A percentile compares a stretch with the other conserved stretches of the same genome.
phyloP scores from a whole-genome alignment of 2,797 vertebrate species.

The Vultur gryphus region DNA sequence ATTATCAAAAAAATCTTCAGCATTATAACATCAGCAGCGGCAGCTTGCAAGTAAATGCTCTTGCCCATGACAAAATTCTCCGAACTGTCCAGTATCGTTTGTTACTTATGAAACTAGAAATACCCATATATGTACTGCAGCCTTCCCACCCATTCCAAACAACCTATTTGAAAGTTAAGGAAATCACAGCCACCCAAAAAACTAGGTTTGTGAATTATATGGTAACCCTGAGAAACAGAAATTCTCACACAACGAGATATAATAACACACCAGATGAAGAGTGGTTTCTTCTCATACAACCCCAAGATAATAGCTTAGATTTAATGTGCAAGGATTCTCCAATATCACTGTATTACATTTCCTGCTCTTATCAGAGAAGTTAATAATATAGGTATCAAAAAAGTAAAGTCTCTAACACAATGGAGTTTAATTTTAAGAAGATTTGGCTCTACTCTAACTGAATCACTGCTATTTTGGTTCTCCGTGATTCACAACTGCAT shows the following conservation, averaged over 20 bases:
- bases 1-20: background rate
- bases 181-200: background rate
- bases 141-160: background rate
- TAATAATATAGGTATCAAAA: slow-evolving; percentile 65
- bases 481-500: background rate
- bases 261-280: slow-evolving; percentile 6
- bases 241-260: background rate
- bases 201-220: background rate
- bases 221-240: slow-evolving; percentile 11
- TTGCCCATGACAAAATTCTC: background rate
- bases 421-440: slow-evolving; percentile 56
- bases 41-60: background rate
- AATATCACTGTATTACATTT: slow-evolving; percentile 47
- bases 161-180: background rate
- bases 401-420: slow-evolving; percentile 54
- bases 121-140: background rate
- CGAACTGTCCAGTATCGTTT: background rate
- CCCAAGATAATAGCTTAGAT: slow-evolving; percentile 42
- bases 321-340: slow-evolving; percentile 26
- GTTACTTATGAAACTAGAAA: background rate
- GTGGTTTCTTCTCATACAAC: background rate
- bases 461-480: slow-evolving; percentile 54
- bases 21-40: background rate
- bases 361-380: slow-evolving; percentile 40
- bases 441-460: slow-evolving; percentile 39